A percentile compares a stretch with the other conserved stretches of the same genome.
Evolutionary conservation across 2,113 vertebrate genomes (phyloP).

Genomic region (Eretmochelys imbricata): DNA sequence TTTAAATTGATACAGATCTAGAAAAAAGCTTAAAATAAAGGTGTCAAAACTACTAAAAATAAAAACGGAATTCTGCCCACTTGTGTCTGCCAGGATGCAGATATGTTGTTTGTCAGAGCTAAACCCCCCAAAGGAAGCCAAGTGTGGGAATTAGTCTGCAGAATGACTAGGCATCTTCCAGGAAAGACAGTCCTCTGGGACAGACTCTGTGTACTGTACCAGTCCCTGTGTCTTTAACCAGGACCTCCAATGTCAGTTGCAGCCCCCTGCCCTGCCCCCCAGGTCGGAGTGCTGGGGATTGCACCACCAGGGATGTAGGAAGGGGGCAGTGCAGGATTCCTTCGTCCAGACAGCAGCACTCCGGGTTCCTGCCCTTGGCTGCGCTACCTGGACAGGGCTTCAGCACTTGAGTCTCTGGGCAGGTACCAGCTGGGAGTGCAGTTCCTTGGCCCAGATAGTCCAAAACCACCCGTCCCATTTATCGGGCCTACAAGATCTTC

Average conservation of each 20-base stretch:
- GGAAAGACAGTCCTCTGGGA: neutral
- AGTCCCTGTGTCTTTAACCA: no score
- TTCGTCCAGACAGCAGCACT: neutral
- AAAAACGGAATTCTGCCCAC: neutral
- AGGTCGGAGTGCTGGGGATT: no score
- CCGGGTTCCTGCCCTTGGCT: neutral
- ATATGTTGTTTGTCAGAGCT: neutral
- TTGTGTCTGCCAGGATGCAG: neutral
- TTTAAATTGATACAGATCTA: neutral
- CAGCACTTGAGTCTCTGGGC: neutral
- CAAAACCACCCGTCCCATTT: neutral
- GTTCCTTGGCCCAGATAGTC: neutral
- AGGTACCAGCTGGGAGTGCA: neutral
- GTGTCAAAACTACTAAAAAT: neutral
- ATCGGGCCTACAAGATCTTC: neutral
- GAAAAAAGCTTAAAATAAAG: no score
- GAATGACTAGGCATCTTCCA: neutral
- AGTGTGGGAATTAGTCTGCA: neutral
- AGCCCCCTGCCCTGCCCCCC: no score
- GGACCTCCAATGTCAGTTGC: no score
- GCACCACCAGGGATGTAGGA: no score
- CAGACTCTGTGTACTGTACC: no score
- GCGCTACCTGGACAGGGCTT: neutral
- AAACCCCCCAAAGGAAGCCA: neutral
- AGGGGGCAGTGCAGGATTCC: neutral